Percentiles rank a stretch among this genome's conserved stretches.
Evolutionary conservation across 2,888 invertebrate genomes (phyloP).

Genomic region (Halictus quadricinctus): DNA sequence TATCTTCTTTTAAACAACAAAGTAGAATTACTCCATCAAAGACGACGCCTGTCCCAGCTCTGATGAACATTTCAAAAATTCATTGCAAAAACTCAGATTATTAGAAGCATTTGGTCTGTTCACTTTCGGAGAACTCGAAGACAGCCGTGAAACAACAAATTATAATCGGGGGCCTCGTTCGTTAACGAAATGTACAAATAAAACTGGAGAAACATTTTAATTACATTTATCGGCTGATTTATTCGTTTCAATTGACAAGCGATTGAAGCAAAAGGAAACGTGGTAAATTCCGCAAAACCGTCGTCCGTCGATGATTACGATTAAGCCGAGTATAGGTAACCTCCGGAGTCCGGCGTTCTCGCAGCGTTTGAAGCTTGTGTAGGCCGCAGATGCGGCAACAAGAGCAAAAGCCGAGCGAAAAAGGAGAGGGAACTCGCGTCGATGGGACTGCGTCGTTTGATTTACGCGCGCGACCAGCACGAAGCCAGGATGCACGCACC

Average conservation of each 20-base stretch:
- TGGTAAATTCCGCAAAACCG: background rate
- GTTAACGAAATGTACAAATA: background rate
- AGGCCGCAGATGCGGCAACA: background rate
- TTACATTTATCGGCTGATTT: background rate
- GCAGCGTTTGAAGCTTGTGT: background rate
- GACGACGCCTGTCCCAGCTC: too few species aligned
- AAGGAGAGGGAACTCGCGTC: slow-evolving; percentile 8
- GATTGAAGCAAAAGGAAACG: background rate
- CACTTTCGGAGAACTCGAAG: too few species aligned
- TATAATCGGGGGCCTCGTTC: too few species aligned
- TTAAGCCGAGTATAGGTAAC: background rate
- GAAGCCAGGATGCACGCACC: slow-evolving; percentile 36
- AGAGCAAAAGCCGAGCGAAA: background rate
- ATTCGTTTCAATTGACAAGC: background rate
- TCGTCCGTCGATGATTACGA: background rate
- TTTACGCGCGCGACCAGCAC: slow-evolving; percentile 47
- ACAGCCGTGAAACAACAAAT: too few species aligned
- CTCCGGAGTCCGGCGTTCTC: background rate
- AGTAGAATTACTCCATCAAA: too few species aligned
- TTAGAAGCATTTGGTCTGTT: too few species aligned
- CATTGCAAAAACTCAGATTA: too few species aligned
- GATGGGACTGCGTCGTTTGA: slow-evolving; percentile 48
- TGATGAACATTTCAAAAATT: too few species aligned
- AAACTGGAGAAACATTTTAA: background rate
- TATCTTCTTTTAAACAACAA: too few species aligned